A percentile compares a stretch with the other conserved stretches of the same genome.
These are phyloP conservation scores for Ptilonorhynchus violaceus DNA, from an alignment of 2,113 vertebrate genomes.

Conservation along the genomic window DNA sequence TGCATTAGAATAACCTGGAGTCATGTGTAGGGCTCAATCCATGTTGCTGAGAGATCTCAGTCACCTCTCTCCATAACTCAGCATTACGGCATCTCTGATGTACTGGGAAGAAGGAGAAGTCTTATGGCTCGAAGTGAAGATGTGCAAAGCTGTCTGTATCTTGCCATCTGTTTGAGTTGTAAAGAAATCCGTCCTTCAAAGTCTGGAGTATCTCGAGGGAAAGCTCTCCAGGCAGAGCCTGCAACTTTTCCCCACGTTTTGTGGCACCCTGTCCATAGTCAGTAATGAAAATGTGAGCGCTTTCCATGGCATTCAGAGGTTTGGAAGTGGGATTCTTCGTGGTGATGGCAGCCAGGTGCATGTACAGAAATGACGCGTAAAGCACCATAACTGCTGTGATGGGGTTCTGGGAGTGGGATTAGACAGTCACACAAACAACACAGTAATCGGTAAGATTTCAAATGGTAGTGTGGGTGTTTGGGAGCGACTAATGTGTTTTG, in stretches of 20 bases:
- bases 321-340: neutral
- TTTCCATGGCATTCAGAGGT: fast-evolving
- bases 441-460: neutral
- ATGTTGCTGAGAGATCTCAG: neutral
- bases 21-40: neutral
- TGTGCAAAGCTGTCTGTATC: neutral
- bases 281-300: fast-evolving
- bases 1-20: neutral
- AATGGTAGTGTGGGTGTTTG: neutral
- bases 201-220: neutral
- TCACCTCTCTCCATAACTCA: neutral
- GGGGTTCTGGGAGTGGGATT: neutral
- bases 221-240: neutral
- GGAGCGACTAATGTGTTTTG: neutral
- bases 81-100: neutral
- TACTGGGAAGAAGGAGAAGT: neutral
- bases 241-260: neutral
- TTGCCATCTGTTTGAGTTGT: neutral
- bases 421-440: neutral
- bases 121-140: neutral
- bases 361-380: neutral
- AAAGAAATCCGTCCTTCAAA: neutral
- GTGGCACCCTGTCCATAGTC: neutral
- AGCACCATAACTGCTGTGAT: neutral
- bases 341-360: neutral